Evolutionary conservation across 1,140 invertebrate genomes (phyloP), one percentile per base, ranked within the genome.

Genomic region (Elymnias hypermnestra): DNA sequence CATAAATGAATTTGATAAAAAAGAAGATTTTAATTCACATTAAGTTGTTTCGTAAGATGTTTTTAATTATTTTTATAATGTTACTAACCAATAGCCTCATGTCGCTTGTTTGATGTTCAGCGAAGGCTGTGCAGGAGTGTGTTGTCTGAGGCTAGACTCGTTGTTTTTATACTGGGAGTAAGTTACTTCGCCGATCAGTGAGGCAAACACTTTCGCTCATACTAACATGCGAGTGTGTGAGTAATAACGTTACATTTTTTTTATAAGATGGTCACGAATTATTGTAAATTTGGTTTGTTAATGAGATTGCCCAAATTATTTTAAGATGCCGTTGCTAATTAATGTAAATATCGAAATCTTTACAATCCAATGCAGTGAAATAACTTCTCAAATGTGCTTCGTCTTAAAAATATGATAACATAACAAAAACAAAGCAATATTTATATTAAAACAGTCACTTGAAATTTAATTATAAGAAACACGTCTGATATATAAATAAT

Each of bases 11-110:
- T n/a, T n/a, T n/a, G n/a, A n/a, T n/a, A n/a, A n/a, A n/a, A n/a
- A n/a, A n/a, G n/a, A n/a, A n/a, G n/a, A n/a, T n/a, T n/a, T n/a
- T n/a, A n/a, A n/a, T n/a, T n/a, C n/a, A n/a, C n/a, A n/a, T n/a
- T n/a, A n/a, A n/a, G n/a, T n/a, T n/a, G n/a, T n/a, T n/a, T n/a
- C n/a, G n/a, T n/a, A n/a, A n/a, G n/a, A n/a, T n/a, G n/a, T n/a
- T n/a, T n/a, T n/a, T n/a, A n/a, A n/a, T n/a, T n/a, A n/a, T n/a
- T n/a, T n/a, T n/a, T n/a, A n/a, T n/a, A n/a, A n/a, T n/a, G n/a
- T 18, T 75, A 84, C 81, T 77, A 67, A 84, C 81, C 81, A 84
- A 62, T 61, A 84, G 64, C 65, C 71, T 79, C 81, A 84, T 84
- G 17, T 84, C 81, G 78, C 81, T 70, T 54, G 72, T 66, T 72